Percentiles rank a stretch among this genome's conserved stretches.
These are phyloP conservation scores for Oikopleura dioica DNA, from an alignment of 23 tunicate species.

Conservation along the genomic window DNA sequence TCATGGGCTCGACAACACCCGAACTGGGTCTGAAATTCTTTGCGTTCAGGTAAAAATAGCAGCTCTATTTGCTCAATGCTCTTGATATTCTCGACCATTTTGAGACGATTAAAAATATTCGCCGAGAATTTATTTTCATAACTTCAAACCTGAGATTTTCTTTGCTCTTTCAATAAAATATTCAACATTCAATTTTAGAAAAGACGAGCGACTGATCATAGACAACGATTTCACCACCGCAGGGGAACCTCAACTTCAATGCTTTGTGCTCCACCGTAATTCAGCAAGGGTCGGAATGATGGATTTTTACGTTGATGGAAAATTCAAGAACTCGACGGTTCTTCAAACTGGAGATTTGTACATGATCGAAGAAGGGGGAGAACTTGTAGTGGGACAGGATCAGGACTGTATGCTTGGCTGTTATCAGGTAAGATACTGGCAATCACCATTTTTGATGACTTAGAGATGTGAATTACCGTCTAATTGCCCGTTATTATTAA, in stretches of 20 bases:
- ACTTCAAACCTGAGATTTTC: too few species aligned
- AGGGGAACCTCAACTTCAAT: background rate
- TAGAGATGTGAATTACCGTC: too few species aligned
- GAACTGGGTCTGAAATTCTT: background rate
- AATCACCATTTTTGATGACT: too few species aligned
- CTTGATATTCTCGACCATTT: background rate
- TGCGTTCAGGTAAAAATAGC: background rate
- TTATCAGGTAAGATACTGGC: too few species aligned
- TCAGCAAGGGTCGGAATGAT: background rate
- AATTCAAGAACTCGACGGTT: background rate
- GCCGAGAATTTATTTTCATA: too few species aligned
- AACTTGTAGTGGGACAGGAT: background rate
- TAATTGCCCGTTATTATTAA: too few species aligned
- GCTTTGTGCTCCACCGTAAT: background rate
- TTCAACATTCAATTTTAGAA: background rate
- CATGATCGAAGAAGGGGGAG: background rate
- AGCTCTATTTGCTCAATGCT: background rate
- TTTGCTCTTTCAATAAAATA: too few species aligned
- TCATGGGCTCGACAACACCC: background rate
- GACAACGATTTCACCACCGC: background rate
- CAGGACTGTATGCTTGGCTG: constrained; percentile 5
- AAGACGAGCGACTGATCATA: background rate
- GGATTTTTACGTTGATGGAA: background rate
- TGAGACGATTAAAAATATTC: too few species aligned
- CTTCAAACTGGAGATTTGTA: background rate